Evolutionary conservation across 2,113 vertebrate genomes (phyloP).

Genomic region (Acrocephalus arundinaceus): DNA sequence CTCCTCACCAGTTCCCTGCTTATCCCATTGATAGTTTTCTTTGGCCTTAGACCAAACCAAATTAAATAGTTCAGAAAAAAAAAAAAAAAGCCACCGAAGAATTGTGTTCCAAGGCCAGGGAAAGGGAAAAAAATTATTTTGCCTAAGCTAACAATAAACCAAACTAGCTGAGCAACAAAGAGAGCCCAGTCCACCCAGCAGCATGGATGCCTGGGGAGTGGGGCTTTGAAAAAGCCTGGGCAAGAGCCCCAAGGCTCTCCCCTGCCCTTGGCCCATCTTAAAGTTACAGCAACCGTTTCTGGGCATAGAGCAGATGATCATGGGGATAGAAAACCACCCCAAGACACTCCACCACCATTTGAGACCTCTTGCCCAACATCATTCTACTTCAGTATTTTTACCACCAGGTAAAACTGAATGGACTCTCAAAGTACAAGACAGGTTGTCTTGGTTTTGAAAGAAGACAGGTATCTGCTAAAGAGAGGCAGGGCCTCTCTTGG

Average conservation of each 20-base stretch:
- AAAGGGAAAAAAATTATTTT: background rate
- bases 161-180: background rate
- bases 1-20: background rate
- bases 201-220: background rate
- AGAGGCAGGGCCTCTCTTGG: too few species aligned
- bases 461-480: too few species aligned
- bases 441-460: too few species aligned
- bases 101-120: background rate
- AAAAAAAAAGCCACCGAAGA: background rate
- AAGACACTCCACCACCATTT: background rate
- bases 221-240: background rate
- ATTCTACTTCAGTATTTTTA: background rate
- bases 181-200: background rate
- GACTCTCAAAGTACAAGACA: background rate
- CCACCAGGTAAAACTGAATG: too few species aligned
- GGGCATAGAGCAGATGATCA: background rate
- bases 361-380: background rate
- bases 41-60: background rate
- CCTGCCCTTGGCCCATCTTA: background rate
- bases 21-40: background rate
- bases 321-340: background rate
- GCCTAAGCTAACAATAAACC: background rate
- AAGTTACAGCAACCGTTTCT: background rate
- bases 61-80: background rate
- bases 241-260: background rate